Conservation (phyloP, 2,797 vertebrate genomes). For the Lutjanus campechanus region DNA sequence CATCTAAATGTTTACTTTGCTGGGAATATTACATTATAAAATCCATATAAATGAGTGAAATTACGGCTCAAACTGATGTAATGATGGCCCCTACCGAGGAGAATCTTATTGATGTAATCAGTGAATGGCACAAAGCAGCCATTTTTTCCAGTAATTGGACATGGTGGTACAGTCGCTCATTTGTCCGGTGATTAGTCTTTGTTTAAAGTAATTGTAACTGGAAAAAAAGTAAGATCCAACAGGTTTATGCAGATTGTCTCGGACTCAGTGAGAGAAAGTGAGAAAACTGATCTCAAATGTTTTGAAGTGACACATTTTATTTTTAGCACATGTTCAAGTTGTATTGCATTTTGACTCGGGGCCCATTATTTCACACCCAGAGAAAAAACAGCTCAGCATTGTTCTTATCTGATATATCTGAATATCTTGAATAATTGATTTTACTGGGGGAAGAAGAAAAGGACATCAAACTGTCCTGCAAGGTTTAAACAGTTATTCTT, state of each 20-base stretch:
- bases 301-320: conserved; percentile 7
- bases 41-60: conserved; percentile 83
- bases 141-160: conserved; percentile 80
- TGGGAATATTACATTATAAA: conserved; percentile 83
- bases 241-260: conserved; percentile 40
- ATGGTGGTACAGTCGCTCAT: conserved; percentile 61
- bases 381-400: background rate
- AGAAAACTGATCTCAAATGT: background rate
- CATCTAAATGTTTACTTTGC: conserved; percentile 82
- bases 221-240: conserved; percentile 6
- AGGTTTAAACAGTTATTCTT: too few relatives aligned
- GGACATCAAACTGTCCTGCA: too few relatives aligned
- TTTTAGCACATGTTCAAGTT: conserved; percentile 6
- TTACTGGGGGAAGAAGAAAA: too few relatives aligned
- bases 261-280: conserved; percentile 13
- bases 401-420: background rate
- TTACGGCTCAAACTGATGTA: conserved; percentile 75
- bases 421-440: too few relatives aligned
- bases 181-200: conserved; percentile 72
- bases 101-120: conserved; percentile 83
- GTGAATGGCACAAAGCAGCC: conserved; percentile 72
- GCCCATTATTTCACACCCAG: background rate
- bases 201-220: conserved; percentile 61
- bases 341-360: background rate
- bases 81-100: conserved; percentile 74